Evolutionary conservation across 2,113 vertebrate genomes (phyloP).

Genomic region (Mesembrinibis cayennensis): DNA sequence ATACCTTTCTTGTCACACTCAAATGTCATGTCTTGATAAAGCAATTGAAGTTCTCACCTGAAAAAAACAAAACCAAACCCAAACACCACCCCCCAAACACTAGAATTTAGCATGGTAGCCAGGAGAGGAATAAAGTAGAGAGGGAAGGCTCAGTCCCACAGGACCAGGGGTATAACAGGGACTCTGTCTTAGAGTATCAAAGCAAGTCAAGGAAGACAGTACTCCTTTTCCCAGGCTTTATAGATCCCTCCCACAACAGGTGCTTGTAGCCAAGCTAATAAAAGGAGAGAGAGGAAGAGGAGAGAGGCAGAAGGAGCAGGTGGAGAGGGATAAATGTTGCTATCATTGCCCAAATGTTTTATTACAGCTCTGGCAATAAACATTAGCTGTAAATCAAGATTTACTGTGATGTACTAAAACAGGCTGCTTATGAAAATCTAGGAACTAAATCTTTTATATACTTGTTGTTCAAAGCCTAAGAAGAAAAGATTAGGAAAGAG

Average conservation of each 20-base stretch:
- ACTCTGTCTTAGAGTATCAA: rapidly evolving
- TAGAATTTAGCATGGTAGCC: rapidly evolving
- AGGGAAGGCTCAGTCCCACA: neutral
- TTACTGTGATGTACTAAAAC: neutral
- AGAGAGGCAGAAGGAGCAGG: neutral
- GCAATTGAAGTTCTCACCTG: neutral
- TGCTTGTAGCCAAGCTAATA: neutral
- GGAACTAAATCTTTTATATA: neutral
- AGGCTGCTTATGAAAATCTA: neutral
- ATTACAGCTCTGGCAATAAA: neutral
- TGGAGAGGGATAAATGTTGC: neutral
- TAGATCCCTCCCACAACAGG: neutral
- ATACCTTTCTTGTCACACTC: neutral
- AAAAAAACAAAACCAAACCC: neutral
- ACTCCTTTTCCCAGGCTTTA: neutral
- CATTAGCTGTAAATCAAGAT: neutral
- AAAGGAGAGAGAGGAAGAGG: neutral
- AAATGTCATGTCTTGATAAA: neutral
- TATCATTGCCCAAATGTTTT: neutral
- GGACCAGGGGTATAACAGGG: rapidly evolving
- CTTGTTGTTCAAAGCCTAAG: neutral
- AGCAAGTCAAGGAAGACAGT: neutral
- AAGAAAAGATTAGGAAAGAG: neutral
- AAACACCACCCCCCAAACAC: neutral
- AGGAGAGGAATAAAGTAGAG: neutral